Evolutionary conservation across 2,888 invertebrate species (phyloP).

Genomic region (Pomacea canaliculata): DNA sequence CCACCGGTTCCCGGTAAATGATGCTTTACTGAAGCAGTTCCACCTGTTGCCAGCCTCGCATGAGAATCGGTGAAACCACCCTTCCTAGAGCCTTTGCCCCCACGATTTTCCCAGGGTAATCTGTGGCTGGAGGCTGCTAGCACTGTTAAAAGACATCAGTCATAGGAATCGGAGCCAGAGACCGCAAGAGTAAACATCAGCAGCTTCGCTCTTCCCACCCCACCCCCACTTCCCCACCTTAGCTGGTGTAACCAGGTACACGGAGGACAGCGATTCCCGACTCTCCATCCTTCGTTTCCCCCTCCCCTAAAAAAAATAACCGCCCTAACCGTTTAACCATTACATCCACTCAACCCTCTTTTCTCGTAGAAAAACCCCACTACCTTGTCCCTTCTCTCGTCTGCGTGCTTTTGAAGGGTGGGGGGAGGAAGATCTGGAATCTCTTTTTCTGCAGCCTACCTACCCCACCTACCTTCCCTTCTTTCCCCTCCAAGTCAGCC

Average conservation of each 20-base stretch:
- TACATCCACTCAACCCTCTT: not conserved
- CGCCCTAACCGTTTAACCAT: not conserved
- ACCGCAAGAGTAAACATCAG: conserved; percentile 3
- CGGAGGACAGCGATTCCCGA: conserved; percentile 4
- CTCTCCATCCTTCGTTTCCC: not conserved
- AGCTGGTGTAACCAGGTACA: conserved; percentile 4
- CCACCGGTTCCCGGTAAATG: too few relatives aligned
- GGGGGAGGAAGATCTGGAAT: too few relatives aligned
- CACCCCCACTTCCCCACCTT: not conserved
- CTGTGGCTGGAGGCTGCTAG: not conserved
- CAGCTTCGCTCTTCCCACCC: not conserved
- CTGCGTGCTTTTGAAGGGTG: not conserved
- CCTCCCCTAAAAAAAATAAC: not conserved
- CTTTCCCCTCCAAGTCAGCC: too few relatives aligned
- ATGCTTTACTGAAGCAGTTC: too few relatives aligned
- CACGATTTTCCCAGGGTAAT: conserved; percentile 10
- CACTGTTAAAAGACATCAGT: conserved; percentile 19
- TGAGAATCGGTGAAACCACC: not conserved
- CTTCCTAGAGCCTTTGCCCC: too few relatives aligned
- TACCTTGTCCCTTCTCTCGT: not conserved
- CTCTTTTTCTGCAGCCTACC: too few relatives aligned
- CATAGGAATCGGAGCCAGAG: conserved; percentile 1
- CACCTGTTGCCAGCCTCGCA: not conserved
- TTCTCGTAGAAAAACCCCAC: not conserved
- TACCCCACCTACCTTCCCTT: too few relatives aligned